Conservation (phyloP, 2,888 invertebrate genomes). For the Pristionchus japonicus region DNA sequence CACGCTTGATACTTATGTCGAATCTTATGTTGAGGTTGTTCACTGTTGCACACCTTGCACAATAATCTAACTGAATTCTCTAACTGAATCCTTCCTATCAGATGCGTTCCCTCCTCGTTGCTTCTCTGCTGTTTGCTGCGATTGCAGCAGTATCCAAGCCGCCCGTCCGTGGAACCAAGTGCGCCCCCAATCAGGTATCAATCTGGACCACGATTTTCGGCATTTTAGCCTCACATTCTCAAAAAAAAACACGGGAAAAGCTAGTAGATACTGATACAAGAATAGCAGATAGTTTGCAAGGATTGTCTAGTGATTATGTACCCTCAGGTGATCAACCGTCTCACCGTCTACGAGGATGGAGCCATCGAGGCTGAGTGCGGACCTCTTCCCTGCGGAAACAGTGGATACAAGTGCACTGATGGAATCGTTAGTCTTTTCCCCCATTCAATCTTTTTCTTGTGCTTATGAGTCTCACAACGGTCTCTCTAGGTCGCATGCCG, state of each 20-base stretch:
- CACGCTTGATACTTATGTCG: background rate
- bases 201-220: background rate
- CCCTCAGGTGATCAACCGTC: conserved; percentile 68
- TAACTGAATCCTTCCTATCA: conserved; percentile 38
- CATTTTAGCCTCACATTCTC: background rate
- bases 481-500: conserved; percentile 54
- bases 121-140: conserved; percentile 5
- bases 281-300: too few species aligned
- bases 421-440: background rate
- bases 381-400: conserved; percentile 72
- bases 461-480: too few species aligned
- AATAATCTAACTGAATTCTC: background rate
- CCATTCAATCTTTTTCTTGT: background rate
- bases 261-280: too few species aligned
- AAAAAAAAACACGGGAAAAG: too few species aligned
- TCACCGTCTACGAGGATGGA: conserved; percentile 74
- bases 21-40: background rate
- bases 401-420: conserved; percentile 57
- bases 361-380: conserved; percentile 74
- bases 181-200: conserved; percentile 65
- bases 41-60: background rate
- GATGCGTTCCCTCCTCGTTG: conserved; percentile 38
- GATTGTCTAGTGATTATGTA: too few species aligned
- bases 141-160: conserved; percentile 18
- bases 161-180: conserved; percentile 63